Percentiles rank a stretch among this genome's conserved stretches.
Evolutionary conservation across 2,888 invertebrate species (phyloP).

Genomic region (Monoplex corrugatus): DNA sequence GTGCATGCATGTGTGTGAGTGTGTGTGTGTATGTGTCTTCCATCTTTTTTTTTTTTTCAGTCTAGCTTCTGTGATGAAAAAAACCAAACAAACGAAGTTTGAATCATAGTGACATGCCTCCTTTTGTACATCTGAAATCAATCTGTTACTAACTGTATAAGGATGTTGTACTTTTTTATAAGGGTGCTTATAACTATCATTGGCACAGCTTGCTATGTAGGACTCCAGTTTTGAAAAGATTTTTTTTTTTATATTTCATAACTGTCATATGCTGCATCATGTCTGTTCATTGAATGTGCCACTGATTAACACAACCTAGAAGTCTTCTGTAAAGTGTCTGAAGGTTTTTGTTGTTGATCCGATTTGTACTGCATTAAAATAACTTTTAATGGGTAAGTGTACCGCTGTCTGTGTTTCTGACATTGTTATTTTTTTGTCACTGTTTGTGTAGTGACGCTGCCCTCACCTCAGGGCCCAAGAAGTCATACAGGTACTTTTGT

Average conservation of each 20-base stretch:
- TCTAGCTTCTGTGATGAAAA: no score
- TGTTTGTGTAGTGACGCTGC: conserved; percentile 25
- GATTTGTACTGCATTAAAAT: not conserved
- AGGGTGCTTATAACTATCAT: no score
- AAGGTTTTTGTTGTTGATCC: not conserved
- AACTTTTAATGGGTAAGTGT: not conserved
- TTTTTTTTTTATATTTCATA: not conserved
- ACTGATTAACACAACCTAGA: no score
- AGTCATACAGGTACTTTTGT: conserved; percentile 21
- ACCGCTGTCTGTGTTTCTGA: not conserved
- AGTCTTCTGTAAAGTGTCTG: no score
- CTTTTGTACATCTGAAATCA: no score
- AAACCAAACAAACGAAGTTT: no score
- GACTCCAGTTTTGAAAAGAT: not conserved
- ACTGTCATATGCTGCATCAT: no score
- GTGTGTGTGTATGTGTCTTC: not conserved
- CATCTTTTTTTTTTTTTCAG: not conserved
- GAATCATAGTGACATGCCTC: no score
- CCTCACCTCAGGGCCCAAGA: not conserved
- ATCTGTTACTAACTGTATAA: no score
- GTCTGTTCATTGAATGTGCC: no score
- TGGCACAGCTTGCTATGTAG: not conserved
- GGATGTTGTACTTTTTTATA: no score
- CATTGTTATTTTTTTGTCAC: not conserved
- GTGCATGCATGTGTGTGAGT: not conserved